Conservation (phyloP, 2,797 vertebrate genomes). For the Anabas testudineus region DNA sequence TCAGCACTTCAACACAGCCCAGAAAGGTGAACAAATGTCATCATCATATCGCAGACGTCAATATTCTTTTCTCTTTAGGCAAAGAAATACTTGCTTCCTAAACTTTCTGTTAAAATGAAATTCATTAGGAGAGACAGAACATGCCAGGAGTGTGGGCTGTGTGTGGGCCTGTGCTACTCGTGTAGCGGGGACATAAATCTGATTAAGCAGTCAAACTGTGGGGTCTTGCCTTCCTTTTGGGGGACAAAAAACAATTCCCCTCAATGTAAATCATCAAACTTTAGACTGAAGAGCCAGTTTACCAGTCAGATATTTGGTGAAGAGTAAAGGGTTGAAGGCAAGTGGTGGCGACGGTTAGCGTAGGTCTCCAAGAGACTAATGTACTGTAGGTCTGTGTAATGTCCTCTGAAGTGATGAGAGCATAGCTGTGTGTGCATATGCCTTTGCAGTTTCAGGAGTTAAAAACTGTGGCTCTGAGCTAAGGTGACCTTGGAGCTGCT, state of each 20-base stretch:
- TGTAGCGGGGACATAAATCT: not conserved
- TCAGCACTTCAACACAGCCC: constrained; percentile 21
- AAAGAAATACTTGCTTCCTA: constrained; percentile 50
- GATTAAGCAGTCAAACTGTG: not conserved
- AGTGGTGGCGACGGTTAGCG: no score
- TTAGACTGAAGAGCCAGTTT: not conserved
- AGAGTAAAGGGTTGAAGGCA: not conserved
- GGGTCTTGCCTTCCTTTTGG: not conserved
- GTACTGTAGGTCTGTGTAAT: no score
- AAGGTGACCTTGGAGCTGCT: constrained; percentile 62
- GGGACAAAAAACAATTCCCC: not conserved
- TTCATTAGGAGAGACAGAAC: constrained; percentile 63
- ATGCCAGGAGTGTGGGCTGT: constrained; percentile 42
- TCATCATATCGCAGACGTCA: constrained; percentile 64
- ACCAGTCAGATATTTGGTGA: not conserved
- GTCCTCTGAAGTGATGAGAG: no score
- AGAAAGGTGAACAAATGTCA: constrained; percentile 60
- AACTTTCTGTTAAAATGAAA: constrained; percentile 57
- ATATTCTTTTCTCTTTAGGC: constrained; percentile 62
- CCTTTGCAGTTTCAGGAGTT: constrained; percentile 41
- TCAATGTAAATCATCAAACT: no score
- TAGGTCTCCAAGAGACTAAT: no score
- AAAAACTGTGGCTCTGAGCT: constrained; percentile 62
- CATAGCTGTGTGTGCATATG: not conserved
- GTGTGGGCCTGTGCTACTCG: constrained; percentile 21